Evolutionary conservation across 2,797 vertebrate genomes (phyloP).

Genomic region (Sciaenops ocellatus): DNA sequence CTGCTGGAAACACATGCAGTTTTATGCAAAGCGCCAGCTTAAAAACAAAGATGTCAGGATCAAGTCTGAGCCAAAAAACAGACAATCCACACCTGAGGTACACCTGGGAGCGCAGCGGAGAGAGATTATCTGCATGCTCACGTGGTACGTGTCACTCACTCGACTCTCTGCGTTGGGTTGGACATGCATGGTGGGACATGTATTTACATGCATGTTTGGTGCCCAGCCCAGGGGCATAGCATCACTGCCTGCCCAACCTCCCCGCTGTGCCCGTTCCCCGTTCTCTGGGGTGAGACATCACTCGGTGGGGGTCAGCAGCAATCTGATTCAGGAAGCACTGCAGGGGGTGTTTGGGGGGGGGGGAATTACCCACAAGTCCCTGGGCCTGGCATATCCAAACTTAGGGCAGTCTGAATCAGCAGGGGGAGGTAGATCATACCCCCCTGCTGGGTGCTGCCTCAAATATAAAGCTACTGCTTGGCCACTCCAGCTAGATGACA

Average conservation of each 20-base stretch:
- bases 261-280: conserved; percentile 63
- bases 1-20: conserved; percentile 7
- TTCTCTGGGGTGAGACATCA: conserved; percentile 78
- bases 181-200: conserved; percentile 62
- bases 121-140: conserved; percentile 20
- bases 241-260: conserved; percentile 58
- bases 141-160: conserved; percentile 47
- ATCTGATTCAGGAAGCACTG: conserved; percentile 78
- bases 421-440: conserved; percentile 58
- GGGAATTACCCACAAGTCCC: conserved; percentile 77
- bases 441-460: conserved; percentile 71
- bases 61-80: background rate
- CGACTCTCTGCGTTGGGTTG: conserved; percentile 9
- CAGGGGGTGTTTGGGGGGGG: conserved; percentile 58
- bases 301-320: conserved; percentile 76
- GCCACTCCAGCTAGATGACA: conserved; percentile 70
- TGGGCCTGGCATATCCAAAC: conserved; percentile 74
- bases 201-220: conserved; percentile 76
- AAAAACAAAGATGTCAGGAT: conserved; percentile 42
- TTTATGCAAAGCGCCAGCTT: conserved; percentile 26
- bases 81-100: conserved; percentile 26
- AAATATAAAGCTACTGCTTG: conserved; percentile 65
- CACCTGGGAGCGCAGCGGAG: conserved; percentile 8
- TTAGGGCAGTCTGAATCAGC: conserved; percentile 70
- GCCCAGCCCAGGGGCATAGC: conserved; percentile 67